Evolutionary conservation across 2,113 vertebrate genomes (phyloP).

Genomic region (Hippopotamus amphibius): DNA sequence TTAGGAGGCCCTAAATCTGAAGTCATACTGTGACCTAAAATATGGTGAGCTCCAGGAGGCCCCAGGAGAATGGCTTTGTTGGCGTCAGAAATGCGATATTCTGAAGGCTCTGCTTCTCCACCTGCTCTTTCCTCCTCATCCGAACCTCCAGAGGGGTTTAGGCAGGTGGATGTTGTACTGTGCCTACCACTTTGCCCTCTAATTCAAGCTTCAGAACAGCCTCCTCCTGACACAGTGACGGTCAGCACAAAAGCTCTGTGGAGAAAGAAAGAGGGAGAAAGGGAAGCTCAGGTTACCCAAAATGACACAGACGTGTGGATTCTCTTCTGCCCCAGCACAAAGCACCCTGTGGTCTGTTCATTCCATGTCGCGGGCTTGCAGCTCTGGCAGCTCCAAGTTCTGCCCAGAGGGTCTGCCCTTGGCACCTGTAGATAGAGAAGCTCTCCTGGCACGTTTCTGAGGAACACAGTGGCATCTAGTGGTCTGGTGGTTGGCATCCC

Average conservation of each 20-base stretch:
- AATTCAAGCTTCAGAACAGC: neutral
- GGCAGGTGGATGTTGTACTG: neutral
- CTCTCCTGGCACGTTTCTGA: neutral
- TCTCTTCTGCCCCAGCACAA: neutral
- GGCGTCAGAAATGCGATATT: neutral
- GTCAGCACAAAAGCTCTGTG: neutral
- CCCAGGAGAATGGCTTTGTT: neutral
- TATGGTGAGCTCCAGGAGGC: neutral
- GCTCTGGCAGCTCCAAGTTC: neutral
- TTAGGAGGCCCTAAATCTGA: neutral
- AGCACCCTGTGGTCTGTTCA: neutral
- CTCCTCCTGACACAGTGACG: neutral
- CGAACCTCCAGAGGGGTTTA: neutral
- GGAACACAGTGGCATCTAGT: slow-evolving; percentile 83
- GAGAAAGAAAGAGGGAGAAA: neutral
- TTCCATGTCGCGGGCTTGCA: slow-evolving; percentile 6
- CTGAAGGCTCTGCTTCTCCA: neutral
- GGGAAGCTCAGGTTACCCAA: slow-evolving; percentile 42
- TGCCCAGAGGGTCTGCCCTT: accelerated
- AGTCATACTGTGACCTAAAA: neutral
- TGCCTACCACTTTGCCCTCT: neutral
- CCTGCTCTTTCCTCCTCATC: neutral
- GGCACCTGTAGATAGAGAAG: neutral
- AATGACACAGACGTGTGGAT: neutral
- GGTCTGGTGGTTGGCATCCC: slow-evolving; percentile 38